Evolutionary conservation across 2,888 invertebrate genomes (phyloP), one percentile per base, ranked within the genome.

Genomic region (Branchipolynoe longqiensis): DNA sequence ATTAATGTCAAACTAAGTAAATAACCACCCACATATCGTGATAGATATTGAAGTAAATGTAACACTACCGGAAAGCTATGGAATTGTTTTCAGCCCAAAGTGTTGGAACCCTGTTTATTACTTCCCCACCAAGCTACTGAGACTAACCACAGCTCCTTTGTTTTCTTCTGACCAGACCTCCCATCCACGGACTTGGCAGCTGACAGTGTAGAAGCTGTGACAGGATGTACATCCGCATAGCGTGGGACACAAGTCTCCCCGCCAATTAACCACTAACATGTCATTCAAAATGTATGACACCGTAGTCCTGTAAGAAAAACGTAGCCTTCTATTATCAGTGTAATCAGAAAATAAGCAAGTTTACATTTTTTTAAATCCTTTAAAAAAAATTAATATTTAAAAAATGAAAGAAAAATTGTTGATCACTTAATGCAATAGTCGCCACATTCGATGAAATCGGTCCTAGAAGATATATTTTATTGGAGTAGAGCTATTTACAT

Each of bases 121-220:
- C n/a, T n/a, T n/a, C n/a, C n/a, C n/a, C n/a, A n/a, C n/a, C n/a
- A n/a, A n/a, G n/a, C n/a, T n/a, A n/a, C n/a, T n/a, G n/a, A n/a
- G n/a, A n/a, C n/a, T n/a, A n/a, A n/a, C n/a, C n/a, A n/a, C n/a
- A n/a, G 6, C 12, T 6, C 6, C 62, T 62, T 28, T 25, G 25
- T 62, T 25, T n/a, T 25, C 22, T 6, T 78, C 48, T 6, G 48
- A 78, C 48, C 31, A 78, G 78, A 25, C 78, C 25, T 69, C 78
- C 41, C 78, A 41, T 28, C 28, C 78, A 78, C 28, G 78, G 78
- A 78, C 54, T 41, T 54, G 78, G 78, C 78, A 78, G 78, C 78
- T 78, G 78, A 78, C 78, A 78, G 78, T 54, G 28, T 78, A 78
- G 69, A 33, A 31, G 69, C 36, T 69, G 69, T 69, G 36, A 69